phyloP scores from a whole-genome alignment of 2,113 vertebrate genomes.

The Prochilodus magdalenae region DNA sequence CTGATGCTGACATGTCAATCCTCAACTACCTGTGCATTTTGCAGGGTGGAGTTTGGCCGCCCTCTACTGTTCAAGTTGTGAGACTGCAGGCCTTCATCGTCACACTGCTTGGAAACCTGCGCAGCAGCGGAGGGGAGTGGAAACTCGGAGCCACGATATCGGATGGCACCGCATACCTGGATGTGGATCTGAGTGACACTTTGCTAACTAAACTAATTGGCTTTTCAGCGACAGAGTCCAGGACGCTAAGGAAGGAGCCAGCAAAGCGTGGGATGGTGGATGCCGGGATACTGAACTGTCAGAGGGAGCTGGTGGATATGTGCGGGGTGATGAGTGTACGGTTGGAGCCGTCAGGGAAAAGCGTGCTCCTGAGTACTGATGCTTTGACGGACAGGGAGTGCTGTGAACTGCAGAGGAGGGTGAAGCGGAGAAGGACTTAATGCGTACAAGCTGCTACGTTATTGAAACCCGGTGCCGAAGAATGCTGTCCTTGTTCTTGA shows the following conservation, averaged over 20 bases:
- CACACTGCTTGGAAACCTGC: slow-evolving; percentile 91
- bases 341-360: slow-evolving; percentile 75
- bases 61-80: slow-evolving; percentile 67
- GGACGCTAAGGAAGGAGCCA: slow-evolving; percentile 81
- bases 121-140: slow-evolving; percentile 81
- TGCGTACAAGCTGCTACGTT: slow-evolving; percentile 2
- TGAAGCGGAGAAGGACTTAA: slow-evolving; percentile 37
- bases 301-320: slow-evolving; percentile 89
- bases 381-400: slow-evolving; percentile 74
- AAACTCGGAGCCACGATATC: slow-evolving; percentile 86
- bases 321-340: slow-evolving; percentile 90
- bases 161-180: slow-evolving; percentile 90
- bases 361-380: slow-evolving; percentile 78
- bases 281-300: slow-evolving; percentile 86
- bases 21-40: slow-evolving; percentile 84
- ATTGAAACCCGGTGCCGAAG: background rate
- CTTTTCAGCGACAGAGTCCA: slow-evolving; percentile 88
- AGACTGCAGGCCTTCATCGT: slow-evolving; percentile 92
- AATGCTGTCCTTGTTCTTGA: background rate
- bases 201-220: slow-evolving; percentile 88
- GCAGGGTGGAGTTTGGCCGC: slow-evolving; percentile 65
- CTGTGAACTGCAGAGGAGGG: slow-evolving; percentile 56
- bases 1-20: slow-evolving; percentile 71
- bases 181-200: slow-evolving; percentile 86
- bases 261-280: slow-evolving; percentile 75